These are phyloP conservation scores for Epirrhoe tristata DNA, from an alignment of 2,888 invertebrate genomes.

Conservation along the genomic window DNA sequence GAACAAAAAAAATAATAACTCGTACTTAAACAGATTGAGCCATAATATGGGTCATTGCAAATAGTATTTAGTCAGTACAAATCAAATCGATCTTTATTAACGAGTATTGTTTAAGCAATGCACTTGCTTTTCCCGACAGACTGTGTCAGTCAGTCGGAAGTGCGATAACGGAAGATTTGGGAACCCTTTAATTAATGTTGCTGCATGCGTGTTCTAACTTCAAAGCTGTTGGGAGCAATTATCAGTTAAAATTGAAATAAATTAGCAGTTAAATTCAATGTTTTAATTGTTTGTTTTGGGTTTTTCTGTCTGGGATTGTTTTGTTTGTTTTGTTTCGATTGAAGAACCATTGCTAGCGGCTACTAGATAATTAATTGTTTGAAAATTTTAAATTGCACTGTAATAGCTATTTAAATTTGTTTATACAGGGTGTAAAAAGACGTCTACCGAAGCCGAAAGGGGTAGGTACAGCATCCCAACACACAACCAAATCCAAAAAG, in stretches of 20 bases:
- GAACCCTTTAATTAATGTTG: slow-evolving; percentile 82
- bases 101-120: not conserved
- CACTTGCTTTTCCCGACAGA: slow-evolving; percentile 2
- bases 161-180: slow-evolving; percentile 80
- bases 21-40: no score
- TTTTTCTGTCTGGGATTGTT: slow-evolving; percentile 24
- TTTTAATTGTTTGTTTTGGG: slow-evolving; percentile 25
- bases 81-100: no score
- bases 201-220: slow-evolving; percentile 74
- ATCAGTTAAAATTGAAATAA: slow-evolving; percentile 48
- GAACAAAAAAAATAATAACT: no score
- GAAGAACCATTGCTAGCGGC: not conserved
- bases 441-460: no score
- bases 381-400: not conserved
- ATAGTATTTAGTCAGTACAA: no score
- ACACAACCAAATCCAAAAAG: no score
- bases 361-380: not conserved
- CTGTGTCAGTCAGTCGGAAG: slow-evolving; percentile 61
- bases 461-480: no score
- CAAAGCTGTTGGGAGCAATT: slow-evolving; percentile 50
- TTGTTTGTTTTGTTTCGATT: slow-evolving; percentile 17
- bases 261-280: slow-evolving; percentile 30
- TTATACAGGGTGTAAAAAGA: no score
- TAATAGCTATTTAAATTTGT: not conserved
- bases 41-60: no score